Base-by-base conservation (phyloP, 2,113 vertebrate species). In the Rostratula benghalensis region DNA sequence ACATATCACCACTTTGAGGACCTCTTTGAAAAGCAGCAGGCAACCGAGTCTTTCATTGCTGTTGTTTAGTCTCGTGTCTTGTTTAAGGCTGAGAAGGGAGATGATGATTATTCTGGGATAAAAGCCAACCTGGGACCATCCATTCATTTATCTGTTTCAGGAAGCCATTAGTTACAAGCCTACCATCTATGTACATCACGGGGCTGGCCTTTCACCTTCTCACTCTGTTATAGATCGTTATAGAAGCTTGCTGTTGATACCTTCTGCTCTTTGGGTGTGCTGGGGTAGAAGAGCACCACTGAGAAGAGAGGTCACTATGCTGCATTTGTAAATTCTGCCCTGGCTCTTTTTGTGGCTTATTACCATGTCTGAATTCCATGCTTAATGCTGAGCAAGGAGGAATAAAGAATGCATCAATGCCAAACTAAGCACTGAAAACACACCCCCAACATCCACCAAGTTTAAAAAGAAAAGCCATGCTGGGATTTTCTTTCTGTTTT, bases 341-440 rank as follows among this genome's bases (percentile, higher is more conserved):
- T 68, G 27, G 75, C 7, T 45, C 10, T 46, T 53, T 50, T 54
- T 41, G 15, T 73, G 57, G 20, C 9, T 83, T 90, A 50, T 70
- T 80, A 70, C 10, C 8, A 13, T 33, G n/a, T 73, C 70, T 89
- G 74, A 93, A 93, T 61, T 61, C 39, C 30, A n/a, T 20, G 19
- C 21, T 79, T 87, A 79, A 65, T 65, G 53, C 30, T 85, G 46
- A 41, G 43, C 37, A 67, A 91, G 33, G 57, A 61, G 45, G 33
- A 91, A 87, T 63, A 22, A 8, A 59, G 19, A 74, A 7, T 39
- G 5, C 22, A 28, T 24, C 6, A 1, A 14, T 90, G 68, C 48
- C 83, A 90, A 79, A 91, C 20, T 39, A 89, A 90, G 45, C 43
- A 73, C 28, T 65, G 60, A 94, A 93, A 83, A 46, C 35, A 54